Percentiles rank a stretch among this genome's conserved stretches.
Evolutionary conservation across 2,888 invertebrate species (phyloP).

Genomic region (Xestobium rufovillosum): DNA sequence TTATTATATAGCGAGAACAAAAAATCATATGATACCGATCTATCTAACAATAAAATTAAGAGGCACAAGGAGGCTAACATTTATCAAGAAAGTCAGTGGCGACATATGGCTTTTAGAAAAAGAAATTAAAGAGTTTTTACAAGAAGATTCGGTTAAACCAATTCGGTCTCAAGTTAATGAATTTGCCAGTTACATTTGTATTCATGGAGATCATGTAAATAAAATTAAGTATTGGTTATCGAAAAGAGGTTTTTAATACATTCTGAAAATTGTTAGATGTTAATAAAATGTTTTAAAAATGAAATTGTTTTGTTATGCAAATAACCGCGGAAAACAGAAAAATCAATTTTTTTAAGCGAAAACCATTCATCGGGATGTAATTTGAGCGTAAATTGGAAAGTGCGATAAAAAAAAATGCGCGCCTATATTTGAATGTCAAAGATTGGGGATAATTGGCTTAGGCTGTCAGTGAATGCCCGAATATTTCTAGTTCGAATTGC

Average conservation of each 20-base stretch:
- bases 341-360: no score
- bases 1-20: conserved; percentile 68
- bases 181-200: conserved; percentile 58
- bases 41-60: conserved; percentile 55
- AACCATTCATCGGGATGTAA: no score
- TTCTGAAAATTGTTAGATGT: no score
- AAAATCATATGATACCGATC: conserved; percentile 77
- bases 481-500: no score
- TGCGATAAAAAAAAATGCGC: no score
- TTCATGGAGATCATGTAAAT: conserved; percentile 69
- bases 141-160: conserved; percentile 46
- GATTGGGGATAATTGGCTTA: no score
- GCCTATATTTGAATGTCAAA: no score
- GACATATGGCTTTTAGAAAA: conserved; percentile 76
- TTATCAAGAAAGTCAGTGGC: conserved; percentile 66
- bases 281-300: neutral
- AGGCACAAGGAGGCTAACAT: conserved; percentile 58
- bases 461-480: no score
- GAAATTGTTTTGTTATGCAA: no score
- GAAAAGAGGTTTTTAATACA: conserved; percentile 72
- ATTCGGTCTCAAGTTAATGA: conserved; percentile 69
- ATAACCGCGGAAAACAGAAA: no score
- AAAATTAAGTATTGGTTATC: conserved; percentile 61
- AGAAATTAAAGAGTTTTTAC: conserved; percentile 57
- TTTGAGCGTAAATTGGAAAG: no score